Base-by-base conservation (phyloP, 2,888 invertebrate species). In the Celastrina argiolus region DNA sequence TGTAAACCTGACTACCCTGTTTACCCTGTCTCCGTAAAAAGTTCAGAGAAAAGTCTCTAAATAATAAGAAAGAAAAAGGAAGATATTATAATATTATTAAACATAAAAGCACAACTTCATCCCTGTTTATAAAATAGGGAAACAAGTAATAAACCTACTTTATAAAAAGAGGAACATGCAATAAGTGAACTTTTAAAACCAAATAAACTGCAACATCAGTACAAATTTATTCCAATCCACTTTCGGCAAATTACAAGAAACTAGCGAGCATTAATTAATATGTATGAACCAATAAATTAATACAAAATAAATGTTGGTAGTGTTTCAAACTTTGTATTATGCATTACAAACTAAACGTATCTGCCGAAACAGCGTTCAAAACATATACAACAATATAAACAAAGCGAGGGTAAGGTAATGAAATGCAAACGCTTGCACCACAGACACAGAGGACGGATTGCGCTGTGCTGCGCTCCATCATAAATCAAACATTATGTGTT, bases 341-440 rank as follows among this genome's bases (percentile, higher is more conserved):
- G 36, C 36, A 61, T 61, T 61, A 39, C 39, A 61, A 61, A 61
- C 36, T 61, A 39, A 61, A 61, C 61, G 39, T 61, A 61, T 61
- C 61, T 61, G 36, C 61, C 22, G 39, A 36, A 61, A 61, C 36
- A 59, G 59, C 28, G 41, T 56, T 28, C 36, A 56, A 28, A 61
- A 61, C 39, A 22, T 61, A 61, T 61, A 61, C 36, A 61, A 61
- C 36, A 61, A 63, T 59, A 71, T 72, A 72, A 73, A 72, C 73
- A 74, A 70, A 66, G 66, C 68, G 69, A 51, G 68, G 64, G 45
- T 63, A 74, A 36, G 71, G 78, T 84, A 83, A 85, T 85, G 81
- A 82, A 84, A 85, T 84, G 83, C 82, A 85, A 84, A 84, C 81
- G 78, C 74, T 76, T 76, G 81, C 79, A 81, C 51, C 12, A 51